phyloP scores from a whole-genome alignment of 2,888 invertebrate genomes.

The Apamea monoglypha region DNA sequence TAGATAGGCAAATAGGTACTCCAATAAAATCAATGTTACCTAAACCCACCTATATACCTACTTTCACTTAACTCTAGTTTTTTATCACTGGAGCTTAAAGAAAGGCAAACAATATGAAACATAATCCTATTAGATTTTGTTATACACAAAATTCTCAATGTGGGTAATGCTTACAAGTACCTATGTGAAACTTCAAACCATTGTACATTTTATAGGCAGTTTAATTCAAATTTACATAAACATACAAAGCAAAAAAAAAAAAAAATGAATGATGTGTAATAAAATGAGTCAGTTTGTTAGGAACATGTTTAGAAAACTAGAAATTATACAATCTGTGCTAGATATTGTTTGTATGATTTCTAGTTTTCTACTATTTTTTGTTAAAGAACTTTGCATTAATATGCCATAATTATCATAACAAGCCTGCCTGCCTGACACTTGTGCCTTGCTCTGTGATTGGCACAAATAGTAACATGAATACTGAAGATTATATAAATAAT shows the following conservation, averaged over 20 bases:
- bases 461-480: too few relatives aligned
- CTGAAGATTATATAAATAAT: too few relatives aligned
- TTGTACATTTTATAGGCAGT: not conserved
- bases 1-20: not conserved
- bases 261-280: too few relatives aligned
- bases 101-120: not conserved
- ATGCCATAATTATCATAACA: too few relatives aligned
- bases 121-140: not conserved
- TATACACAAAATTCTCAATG: too few relatives aligned
- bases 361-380: too few relatives aligned
- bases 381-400: too few relatives aligned
- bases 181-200: not conserved
- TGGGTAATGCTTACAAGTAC: too few relatives aligned
- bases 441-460: too few relatives aligned
- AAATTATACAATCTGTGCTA: not conserved
- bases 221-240: not conserved
- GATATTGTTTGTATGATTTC: too few relatives aligned
- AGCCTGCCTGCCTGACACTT: too few relatives aligned
- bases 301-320: not conserved
- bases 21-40: not conserved
- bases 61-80: not conserved
- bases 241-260: too few relatives aligned
- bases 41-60: not conserved
- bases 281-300: not conserved
- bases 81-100: constrained; percentile 2